phyloP scores from a whole-genome alignment of 2,113 vertebrate species.

The Tachysurus fulvidraco region DNA sequence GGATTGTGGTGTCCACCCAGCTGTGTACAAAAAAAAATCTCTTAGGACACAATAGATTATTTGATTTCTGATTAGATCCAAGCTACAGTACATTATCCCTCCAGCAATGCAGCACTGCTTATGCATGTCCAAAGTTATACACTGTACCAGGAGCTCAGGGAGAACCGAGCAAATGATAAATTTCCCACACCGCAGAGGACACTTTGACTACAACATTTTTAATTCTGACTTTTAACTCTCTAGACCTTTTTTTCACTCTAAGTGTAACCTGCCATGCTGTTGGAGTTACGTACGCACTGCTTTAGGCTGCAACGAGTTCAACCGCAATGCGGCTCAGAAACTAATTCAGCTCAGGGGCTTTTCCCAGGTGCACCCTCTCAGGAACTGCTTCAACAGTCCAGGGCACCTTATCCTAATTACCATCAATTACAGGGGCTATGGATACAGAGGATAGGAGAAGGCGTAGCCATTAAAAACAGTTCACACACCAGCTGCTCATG shows the following conservation, averaged over 20 bases:
- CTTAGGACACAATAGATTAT: slow-evolving; percentile 10
- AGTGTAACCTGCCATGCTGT: background rate
- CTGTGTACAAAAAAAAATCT: background rate
- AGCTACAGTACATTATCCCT: background rate
- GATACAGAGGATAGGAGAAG: background rate
- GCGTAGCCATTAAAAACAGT: background rate
- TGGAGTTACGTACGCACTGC: slow-evolving; percentile 1
- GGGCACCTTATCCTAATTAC: slow-evolving; percentile 37
- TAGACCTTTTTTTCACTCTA: background rate
- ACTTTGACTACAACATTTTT: slow-evolving; percentile 24
- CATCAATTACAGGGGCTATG: slow-evolving; percentile 34
- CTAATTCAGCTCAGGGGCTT: slow-evolving; percentile 33
- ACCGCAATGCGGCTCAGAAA: slow-evolving; percentile 47
- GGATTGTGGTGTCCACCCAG: background rate
- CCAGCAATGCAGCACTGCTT: background rate
- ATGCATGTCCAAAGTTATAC: background rate
- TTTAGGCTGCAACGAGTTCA: slow-evolving; percentile 24
- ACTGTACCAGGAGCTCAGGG: background rate
- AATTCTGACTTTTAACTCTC: slow-evolving; percentile 4
- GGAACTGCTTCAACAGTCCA: background rate
- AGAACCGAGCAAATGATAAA: slow-evolving; percentile 11
- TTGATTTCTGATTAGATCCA: slow-evolving; percentile 11
- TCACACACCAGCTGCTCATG: slow-evolving; percentile 6
- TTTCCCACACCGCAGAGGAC: slow-evolving; percentile 27
- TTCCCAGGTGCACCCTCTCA: slow-evolving; percentile 7